Evolutionary conservation across 1,140 invertebrate genomes (phyloP).

Genomic region (Zaprionus lachaisei): DNA sequence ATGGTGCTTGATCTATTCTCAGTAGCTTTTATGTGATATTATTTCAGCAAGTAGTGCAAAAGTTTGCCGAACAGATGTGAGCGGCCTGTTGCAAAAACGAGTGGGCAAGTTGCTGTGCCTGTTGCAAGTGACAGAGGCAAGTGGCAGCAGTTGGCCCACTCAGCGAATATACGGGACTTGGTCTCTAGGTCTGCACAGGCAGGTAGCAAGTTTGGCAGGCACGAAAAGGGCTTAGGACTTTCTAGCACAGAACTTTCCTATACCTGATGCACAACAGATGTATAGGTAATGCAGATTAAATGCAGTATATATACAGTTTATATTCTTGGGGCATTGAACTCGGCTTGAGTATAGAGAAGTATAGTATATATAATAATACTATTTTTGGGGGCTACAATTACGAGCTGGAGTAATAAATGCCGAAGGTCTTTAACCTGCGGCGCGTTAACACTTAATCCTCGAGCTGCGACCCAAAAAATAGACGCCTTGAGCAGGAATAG

Average conservation of each 20-base stretch:
- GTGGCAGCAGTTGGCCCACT: slow-evolving; percentile 61
- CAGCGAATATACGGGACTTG: slow-evolving; percentile 58
- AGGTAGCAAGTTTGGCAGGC: not conserved
- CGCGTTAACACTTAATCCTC: slow-evolving; percentile 59
- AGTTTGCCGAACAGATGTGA: slow-evolving; percentile 15
- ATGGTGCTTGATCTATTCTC: slow-evolving; percentile 6
- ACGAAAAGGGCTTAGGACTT: not conserved
- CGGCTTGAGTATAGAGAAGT: not conserved
- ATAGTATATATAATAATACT: not conserved
- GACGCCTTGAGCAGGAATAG: slow-evolving; percentile 21
- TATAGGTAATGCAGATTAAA: not conserved
- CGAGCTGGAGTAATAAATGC: slow-evolving; percentile 34
- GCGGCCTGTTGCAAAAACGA: not conserved
- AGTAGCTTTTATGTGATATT: not conserved
- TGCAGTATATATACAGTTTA: not conserved
- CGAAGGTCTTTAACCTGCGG: slow-evolving; percentile 65
- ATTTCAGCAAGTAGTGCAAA: not conserved
- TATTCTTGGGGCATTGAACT: not conserved
- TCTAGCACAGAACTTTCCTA: not conserved
- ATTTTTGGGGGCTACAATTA: not conserved
- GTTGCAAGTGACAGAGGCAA: slow-evolving; percentile 34
- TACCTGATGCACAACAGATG: not conserved
- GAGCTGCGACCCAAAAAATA: slow-evolving; percentile 61
- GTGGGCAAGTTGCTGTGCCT: slow-evolving; percentile 19
- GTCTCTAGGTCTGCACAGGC: not conserved